These are phyloP conservation scores for Cynopterus sphinx DNA, from an alignment of 2,797 vertebrate genomes.

Conservation along the genomic window DNA sequence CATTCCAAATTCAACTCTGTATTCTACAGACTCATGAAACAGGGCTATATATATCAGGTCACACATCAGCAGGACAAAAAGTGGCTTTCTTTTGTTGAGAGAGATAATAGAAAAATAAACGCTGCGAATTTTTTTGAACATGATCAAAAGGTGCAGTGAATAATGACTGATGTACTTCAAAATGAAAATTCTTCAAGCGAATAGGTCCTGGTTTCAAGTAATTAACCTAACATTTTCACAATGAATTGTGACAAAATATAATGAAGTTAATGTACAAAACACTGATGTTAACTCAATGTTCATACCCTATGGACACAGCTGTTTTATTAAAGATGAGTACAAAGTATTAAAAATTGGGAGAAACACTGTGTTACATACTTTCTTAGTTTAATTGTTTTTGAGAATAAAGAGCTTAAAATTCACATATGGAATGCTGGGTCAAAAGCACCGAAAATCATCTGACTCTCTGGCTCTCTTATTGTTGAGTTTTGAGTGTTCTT, in stretches of 20 bases:
- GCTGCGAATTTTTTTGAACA: slow-evolving; percentile 35
- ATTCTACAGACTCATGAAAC: not conserved
- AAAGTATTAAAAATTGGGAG: slow-evolving; percentile 32
- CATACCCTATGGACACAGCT: not conserved
- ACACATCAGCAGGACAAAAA: not conserved
- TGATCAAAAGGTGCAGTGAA: slow-evolving; percentile 54
- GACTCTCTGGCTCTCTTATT: not conserved
- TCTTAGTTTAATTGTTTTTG: slow-evolving; percentile 35
- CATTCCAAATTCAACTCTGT: not conserved
- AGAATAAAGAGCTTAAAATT: slow-evolving; percentile 57
- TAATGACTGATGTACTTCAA: slow-evolving; percentile 56
- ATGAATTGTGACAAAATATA: slow-evolving; percentile 43
- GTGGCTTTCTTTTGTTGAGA: slow-evolving; percentile 13
- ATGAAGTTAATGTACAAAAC: slow-evolving; percentile 51
- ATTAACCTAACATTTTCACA: slow-evolving; percentile 63
- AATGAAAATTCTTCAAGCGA: slow-evolving; percentile 58
- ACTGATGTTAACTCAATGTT: slow-evolving; percentile 38
- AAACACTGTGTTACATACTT: slow-evolving; percentile 13
- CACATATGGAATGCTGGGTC: not conserved
- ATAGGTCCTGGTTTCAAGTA: slow-evolving; percentile 29
- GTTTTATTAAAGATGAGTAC: not conserved
- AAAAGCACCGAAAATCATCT: slow-evolving; percentile 45
- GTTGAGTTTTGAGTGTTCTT: slow-evolving; percentile 41
- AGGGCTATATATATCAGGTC: not conserved
- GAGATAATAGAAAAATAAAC: slow-evolving; percentile 50